Base-by-base conservation (phyloP, 2,113 vertebrate genomes). In the Solea senegalensis region DNA sequence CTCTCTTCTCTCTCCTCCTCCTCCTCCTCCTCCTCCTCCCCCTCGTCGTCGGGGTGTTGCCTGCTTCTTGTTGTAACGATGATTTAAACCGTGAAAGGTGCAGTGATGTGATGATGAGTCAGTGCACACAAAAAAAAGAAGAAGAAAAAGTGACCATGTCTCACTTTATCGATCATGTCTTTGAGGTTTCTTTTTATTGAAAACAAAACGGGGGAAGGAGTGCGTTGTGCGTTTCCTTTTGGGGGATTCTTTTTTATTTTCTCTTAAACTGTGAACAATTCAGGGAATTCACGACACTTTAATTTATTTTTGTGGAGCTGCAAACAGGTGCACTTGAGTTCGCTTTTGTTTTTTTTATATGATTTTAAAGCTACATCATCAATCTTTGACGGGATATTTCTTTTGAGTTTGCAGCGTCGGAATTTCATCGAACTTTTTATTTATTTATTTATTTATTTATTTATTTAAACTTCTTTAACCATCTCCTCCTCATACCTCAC, bases 331-430 rank as follows among this genome's bases (percentile, higher is more conserved):
- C 3, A 34, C 34, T 6, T 21, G 21, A 34, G 14, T 48, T 5
- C 9, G 11, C 45, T 48, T 49, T 1, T 15, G 9, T 0, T 14
- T 48, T 51, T n/a, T 16, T 4, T 27, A 11, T 45, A 41, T 3
- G 0, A 26, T 34, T 51, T 71, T 0, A 57, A 69, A 57, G 51
- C 13, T 5, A 6, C 2, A 3, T 10, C 40, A 1, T 50, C 54
- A 26, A 5, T 5, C 7, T 39, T 34, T 2, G 10, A 51, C 1
- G 66, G 54, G 52, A 45, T 11, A 3, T 62, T 73, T 63, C 69
- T 80, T 83, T 86, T 54, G 65, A 82, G 73, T n/a, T 75, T 74
- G 78, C 52, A 9, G 53, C 56, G 77, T 60, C 45, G n/a, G 10
- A 27, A 8, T 28, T 61, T 44, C 46, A 50, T 16, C 14, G 5